Base-by-base conservation (phyloP, 1,140 invertebrate genomes). In the Antheraea pernyi region DNA sequence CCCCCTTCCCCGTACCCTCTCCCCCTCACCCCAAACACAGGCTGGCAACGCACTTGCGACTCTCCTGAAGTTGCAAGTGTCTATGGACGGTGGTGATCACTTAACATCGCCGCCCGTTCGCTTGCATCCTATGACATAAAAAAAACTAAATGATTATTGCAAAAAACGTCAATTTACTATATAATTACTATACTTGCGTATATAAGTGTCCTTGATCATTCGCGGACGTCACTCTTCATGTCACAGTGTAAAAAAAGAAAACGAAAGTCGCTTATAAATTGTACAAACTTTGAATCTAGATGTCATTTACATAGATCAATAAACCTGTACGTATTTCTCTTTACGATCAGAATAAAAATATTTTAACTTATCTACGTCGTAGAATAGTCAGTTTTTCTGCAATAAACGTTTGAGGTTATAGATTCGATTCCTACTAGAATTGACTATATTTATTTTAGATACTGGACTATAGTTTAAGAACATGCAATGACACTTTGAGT, bases 231-330 rank as follows among this genome's bases (percentile, higher is more conserved):
- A 42, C 11, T 9, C 11, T 42, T 42, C 7, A 8, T 42, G 39
- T 42, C 39, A 42, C 16, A 53, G 46, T n/a, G 16, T 16, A 10
- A 53, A 84, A 86, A 85, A 87, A 82, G 81, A 86, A 84, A 86
- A 86, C 69, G 77, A 83, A 81, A 82, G 76, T 81, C 77, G 81
- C 77, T 77, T 85, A 84, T 84, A 77, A 78, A 77, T 78, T 79
- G 67, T 70, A 67, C 69, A 67, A 65, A 62, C 58, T 48, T 61
- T 70, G 65, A 68, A 74, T 70, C 63, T 73, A 71, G 74, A 65
- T n/a, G 68, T 30, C 37, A 70, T 75, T 75, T 71, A 67, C 73
- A 71, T 75, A 75, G 69, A 68, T 61, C 61, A 65, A 67, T 68
- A 69, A 68, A 64, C 19, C 48, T 46, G 37, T 30, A 30, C 59